These are phyloP conservation scores for Polypterus senegalus DNA, from an alignment of 2,113 vertebrate species.

Conservation along the genomic window DNA sequence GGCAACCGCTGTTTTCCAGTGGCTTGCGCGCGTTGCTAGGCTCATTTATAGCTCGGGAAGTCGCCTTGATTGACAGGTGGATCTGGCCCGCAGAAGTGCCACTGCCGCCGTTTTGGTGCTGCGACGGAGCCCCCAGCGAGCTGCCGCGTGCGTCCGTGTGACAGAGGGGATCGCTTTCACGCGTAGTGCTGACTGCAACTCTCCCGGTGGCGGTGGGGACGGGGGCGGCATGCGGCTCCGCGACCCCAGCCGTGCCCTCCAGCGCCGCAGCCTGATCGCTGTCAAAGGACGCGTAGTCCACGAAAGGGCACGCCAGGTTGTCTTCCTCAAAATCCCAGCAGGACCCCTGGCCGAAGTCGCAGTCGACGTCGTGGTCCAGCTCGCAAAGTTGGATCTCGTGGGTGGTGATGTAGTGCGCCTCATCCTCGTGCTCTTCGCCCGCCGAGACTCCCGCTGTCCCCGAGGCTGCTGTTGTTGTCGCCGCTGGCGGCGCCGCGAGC, in stretches of 20 bases:
- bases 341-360: conserved; percentile 60
- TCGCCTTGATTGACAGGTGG: conserved; percentile 85
- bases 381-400: conserved; percentile 88
- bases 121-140: conserved; percentile 46
- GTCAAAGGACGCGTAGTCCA: conserved; percentile 72
- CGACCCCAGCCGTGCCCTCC: conserved; percentile 21
- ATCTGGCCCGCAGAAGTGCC: conserved; percentile 65
- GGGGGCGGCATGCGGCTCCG: conserved; percentile 19
- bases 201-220: conserved; percentile 33
- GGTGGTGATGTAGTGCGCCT: conserved; percentile 84
- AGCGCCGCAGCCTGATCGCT: conserved; percentile 37
- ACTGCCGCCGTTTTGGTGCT: conserved; percentile 31
- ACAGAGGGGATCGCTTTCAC: conserved; percentile 48
- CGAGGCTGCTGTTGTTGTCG: conserved; percentile 26
- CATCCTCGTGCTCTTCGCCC: conserved; percentile 38
- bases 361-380: conserved; percentile 68
- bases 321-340: conserved; percentile 73
- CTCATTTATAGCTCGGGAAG: conserved; percentile 86
- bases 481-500: conserved; percentile 27
- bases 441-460: conserved; percentile 1
- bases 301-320: conserved; percentile 73
- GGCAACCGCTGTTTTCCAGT: conserved; percentile 50
- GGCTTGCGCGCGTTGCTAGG: conserved; percentile 55
- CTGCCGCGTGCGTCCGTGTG: conserved; percentile 41
- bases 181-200: conserved; percentile 55